Evolutionary conservation across 2,888 invertebrate genomes (phyloP), one percentile per base, ranked within the genome.

Genomic region (Stenoptilia bipunctidactyla): DNA sequence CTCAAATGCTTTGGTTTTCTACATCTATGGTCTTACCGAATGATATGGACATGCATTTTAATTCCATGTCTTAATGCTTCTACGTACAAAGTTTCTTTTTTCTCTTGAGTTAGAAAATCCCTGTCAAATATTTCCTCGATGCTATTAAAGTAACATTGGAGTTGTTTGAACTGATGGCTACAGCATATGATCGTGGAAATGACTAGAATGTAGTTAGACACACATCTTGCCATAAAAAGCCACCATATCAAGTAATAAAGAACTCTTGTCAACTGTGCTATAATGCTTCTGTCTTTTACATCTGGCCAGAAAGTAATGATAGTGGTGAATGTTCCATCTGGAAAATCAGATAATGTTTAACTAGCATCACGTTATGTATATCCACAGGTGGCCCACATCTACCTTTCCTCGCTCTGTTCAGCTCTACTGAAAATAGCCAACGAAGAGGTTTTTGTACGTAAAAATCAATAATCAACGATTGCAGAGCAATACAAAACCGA

Each of bases 81-180:
- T 35, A 64, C 66, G 43, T 65, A 75, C 15, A 50, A 46, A 1
- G 33, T 12, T 44, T 72, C 69, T 15, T 58, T 69, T 15, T 60
- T 52, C 0, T 25, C 20, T n/a, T 65, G 66, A 14, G 42, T 46
- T n/a, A 53, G 35, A 27, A 52, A 40, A 0, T 48, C 20, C 4
- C 9, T 13, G 8, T 53, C 45, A 40, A 72, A 73, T 34, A 72
- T 63, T 0, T 49, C 34, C 2, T 48, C 46, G 0, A 74, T 56
- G 6, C 47, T 53, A 14, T 44, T 38, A 47, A 73, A 75, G 46
- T 73, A 75, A 13, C 57, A 61, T 15, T 59, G 54, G 15, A 74
- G 38, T 41, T 65, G 65, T 37, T 51, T 58, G 40, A 53, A 73
- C 47, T 72, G 74, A 38, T 61, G 49, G 14, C 62, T 58, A 2